Evolutionary conservation across 2,113 vertebrate genomes (phyloP).

Genomic region (Eulacestoma nigropectus): DNA sequence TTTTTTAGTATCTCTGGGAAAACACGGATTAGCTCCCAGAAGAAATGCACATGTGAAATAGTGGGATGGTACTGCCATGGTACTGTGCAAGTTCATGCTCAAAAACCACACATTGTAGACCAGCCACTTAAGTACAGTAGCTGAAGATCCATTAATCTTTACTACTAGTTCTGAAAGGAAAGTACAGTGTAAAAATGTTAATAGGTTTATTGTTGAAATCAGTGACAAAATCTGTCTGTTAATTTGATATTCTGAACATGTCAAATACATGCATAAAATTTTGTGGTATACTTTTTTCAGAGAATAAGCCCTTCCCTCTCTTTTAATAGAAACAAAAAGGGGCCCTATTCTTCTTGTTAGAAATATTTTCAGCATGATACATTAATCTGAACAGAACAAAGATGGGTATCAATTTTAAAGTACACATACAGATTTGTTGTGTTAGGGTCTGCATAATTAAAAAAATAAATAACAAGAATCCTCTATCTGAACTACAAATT

Average conservation of each 20-base stretch:
- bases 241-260: not conserved
- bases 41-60: not conserved
- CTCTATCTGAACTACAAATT: not conserved
- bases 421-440: not conserved
- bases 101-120: not conserved
- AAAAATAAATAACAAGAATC: not conserved
- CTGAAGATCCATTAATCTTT: not conserved
- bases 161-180: not conserved
- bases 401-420: not conserved
- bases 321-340: not conserved
- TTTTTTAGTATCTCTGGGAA: not conserved
- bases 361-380: not conserved
- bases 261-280: not conserved
- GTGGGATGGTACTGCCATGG: not conserved
- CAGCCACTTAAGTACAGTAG: not conserved
- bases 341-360: not conserved
- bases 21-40: not conserved
- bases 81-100: not conserved
- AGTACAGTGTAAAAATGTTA: not conserved
- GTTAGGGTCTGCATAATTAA: not conserved
- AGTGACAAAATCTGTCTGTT: not conserved
- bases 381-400: not conserved
- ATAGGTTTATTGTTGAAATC: not conserved
- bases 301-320: not conserved
- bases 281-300: not conserved